Percentiles rank a stretch among this genome's conserved stretches.
Evolutionary conservation across 2,888 invertebrate species (phyloP).

Genomic region (Dichetophora obliterata): DNA sequence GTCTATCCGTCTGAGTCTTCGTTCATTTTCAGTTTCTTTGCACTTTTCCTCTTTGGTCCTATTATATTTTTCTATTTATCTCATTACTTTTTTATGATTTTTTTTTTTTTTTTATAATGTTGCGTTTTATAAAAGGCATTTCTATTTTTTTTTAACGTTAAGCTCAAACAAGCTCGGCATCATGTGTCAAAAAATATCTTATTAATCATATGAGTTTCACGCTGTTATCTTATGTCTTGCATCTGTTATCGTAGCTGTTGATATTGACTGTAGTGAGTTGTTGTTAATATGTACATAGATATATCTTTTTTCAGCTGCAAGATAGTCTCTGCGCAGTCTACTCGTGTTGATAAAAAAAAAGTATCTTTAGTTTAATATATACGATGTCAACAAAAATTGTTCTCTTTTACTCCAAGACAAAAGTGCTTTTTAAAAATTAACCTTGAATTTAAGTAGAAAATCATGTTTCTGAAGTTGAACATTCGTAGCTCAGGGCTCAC

Average conservation of each 20-base stretch:
- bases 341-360: too few species aligned
- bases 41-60: background rate
- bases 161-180: background rate
- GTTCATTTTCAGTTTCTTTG: background rate
- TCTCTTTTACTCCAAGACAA: too few species aligned
- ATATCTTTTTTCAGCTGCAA: too few species aligned
- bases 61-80: background rate
- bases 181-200: background rate
- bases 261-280: background rate
- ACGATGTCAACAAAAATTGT: background rate
- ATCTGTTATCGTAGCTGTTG: background rate
- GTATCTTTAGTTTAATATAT: too few species aligned
- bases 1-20: background rate
- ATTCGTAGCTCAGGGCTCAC: too few species aligned
- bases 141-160: background rate
- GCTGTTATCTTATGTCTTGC: conserved; percentile 18
- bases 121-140: background rate
- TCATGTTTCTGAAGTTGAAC: too few species aligned
- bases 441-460: too few species aligned
- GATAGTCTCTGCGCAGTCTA: background rate
- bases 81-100: background rate
- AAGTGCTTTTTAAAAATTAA: too few species aligned
- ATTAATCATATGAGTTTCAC: background rate
- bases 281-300: background rate
- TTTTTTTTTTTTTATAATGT: background rate